A percentile compares a stretch with the other conserved stretches of the same genome.
Evolutionary conservation across 2,888 invertebrate genomes (phyloP).

Genomic region (Cantharis flavilabris): DNA sequence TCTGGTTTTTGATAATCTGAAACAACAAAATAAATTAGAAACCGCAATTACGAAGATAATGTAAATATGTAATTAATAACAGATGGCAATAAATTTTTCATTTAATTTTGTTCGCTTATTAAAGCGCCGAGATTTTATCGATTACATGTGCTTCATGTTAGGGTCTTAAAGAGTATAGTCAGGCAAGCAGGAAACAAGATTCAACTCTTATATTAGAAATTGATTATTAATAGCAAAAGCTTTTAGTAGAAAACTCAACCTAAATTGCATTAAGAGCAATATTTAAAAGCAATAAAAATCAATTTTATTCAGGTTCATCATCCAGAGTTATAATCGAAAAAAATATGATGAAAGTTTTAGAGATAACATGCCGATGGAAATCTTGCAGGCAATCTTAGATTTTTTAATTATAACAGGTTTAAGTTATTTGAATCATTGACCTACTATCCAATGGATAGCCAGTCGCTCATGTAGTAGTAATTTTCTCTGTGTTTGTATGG

Average conservation of each 20-base stretch:
- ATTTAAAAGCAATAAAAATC: not conserved
- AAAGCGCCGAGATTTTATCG: constrained; percentile 4
- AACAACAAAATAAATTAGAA: not conserved
- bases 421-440: no score
- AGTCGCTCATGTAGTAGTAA: no score
- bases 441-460: no score
- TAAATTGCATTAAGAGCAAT: not conserved
- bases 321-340: not conserved
- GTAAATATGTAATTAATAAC: not conserved
- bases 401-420: no score
- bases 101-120: not conserved
- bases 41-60: not conserved
- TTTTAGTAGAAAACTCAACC: not conserved
- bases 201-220: not conserved
- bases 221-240: constrained; percentile 1
- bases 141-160: not conserved
- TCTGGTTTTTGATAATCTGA: constrained; percentile 20
- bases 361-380: no score
- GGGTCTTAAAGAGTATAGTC: not conserved
- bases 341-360: not conserved
- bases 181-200: not conserved
- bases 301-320: not conserved
- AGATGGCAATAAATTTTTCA: not conserved
- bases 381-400: no score
- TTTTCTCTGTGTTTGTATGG: no score